Evolutionary conservation across 2,113 vertebrate species (phyloP).

Genomic region (Hippotragus niger): DNA sequence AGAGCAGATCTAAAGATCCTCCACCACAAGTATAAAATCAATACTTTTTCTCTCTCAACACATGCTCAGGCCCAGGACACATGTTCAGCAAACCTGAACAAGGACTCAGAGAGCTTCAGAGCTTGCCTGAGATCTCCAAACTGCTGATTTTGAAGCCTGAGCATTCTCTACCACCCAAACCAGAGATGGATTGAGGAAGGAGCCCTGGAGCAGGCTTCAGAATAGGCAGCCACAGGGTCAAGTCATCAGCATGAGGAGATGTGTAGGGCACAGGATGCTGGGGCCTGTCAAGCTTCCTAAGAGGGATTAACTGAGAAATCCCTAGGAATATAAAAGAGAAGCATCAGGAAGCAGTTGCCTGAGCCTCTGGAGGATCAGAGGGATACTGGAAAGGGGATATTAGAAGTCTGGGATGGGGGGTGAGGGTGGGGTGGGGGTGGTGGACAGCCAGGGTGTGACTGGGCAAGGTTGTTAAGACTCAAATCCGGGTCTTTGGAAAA

Average conservation of each 20-base stretch:
- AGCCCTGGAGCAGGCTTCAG: background rate
- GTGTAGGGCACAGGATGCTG: background rate
- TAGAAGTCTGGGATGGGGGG: background rate
- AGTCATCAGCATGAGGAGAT: background rate
- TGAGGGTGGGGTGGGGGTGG: background rate
- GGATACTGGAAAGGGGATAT: background rate
- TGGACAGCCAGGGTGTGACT: background rate
- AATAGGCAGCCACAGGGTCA: background rate
- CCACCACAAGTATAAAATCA: background rate
- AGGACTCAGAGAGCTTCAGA: background rate
- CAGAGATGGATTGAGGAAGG: background rate
- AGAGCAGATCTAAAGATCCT: background rate
- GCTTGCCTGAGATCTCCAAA: slow-evolving; percentile 29
- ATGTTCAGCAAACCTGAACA: background rate
- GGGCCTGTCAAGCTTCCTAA: background rate
- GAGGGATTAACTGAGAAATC: slow-evolving; percentile 20
- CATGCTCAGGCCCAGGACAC: background rate
- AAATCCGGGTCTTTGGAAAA: background rate
- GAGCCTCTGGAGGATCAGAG: background rate
- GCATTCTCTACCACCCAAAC: background rate
- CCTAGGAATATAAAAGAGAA: background rate
- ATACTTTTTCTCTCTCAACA: background rate
- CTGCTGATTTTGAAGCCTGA: slow-evolving; percentile 18
- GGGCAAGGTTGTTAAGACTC: background rate
- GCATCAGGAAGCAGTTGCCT: background rate